A percentile compares a stretch with the other conserved stretches of the same genome.
Evolutionary conservation across 2,888 invertebrate genomes (phyloP).

Genomic region (Ametastegia equiseti): DNA sequence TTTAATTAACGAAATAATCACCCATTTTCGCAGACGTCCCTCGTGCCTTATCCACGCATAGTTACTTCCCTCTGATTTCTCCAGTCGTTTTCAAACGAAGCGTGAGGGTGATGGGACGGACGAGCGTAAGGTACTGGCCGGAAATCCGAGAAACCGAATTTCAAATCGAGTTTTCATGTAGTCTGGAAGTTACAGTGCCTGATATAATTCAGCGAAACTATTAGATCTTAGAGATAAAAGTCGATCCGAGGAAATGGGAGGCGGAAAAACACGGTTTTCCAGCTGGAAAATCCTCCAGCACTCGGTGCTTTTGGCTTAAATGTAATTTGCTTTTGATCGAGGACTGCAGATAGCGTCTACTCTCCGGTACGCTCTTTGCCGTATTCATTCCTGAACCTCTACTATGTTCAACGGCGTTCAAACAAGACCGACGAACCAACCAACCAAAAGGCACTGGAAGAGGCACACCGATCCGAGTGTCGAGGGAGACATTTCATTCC

Average conservation of each 20-base stretch:
- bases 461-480: background rate
- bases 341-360: constrained; percentile 59
- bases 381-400: background rate
- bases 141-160: background rate
- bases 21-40: constrained; percentile 46
- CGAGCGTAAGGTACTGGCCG: background rate
- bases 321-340: constrained; percentile 64
- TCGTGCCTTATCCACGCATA: background rate
- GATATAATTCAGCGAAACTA: constrained; percentile 70
- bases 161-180: no score
- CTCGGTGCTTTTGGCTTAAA: constrained; percentile 59
- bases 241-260: constrained; percentile 43
- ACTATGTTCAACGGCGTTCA: background rate
- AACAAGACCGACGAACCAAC: background rate
- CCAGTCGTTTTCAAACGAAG: background rate
- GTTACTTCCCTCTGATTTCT: background rate
- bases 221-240: constrained; percentile 53
- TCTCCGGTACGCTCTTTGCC: constrained; percentile 28
- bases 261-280: constrained; percentile 10
- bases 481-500: background rate
- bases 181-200: constrained; percentile 71
- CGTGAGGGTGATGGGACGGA: background rate
- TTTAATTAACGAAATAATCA: constrained; percentile 72
- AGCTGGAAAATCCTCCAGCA: constrained; percentile 51
- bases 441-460: background rate